phyloP scores from a whole-genome alignment of 2,888 invertebrate species.

The Shargacucullia verbasci region DNA sequence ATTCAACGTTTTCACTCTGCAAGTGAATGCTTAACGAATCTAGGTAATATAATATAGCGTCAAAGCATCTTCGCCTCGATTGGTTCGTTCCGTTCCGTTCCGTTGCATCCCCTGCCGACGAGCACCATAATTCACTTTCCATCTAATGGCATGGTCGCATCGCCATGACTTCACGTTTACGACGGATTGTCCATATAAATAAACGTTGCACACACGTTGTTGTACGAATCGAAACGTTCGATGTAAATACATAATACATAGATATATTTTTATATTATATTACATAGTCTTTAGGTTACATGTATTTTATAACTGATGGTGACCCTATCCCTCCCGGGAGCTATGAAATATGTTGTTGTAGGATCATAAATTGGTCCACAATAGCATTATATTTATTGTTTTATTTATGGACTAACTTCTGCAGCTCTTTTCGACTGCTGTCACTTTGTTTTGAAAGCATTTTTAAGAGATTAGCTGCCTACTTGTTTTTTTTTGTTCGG shows the following conservation, averaged over 20 bases:
- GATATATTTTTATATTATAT: too few relatives aligned
- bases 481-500: conserved; percentile 14
- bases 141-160: conserved; percentile 19
- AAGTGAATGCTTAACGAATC: conserved; percentile 14
- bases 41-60: conserved; percentile 26
- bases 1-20: conserved; percentile 2
- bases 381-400: conserved; percentile 3
- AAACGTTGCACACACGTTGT: neutral
- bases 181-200: conserved; percentile 1
- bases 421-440: neutral
- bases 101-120: neutral
- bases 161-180: neutral
- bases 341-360: conserved; percentile 9
- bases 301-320: too few relatives aligned
- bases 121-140: conserved; percentile 31
- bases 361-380: conserved; percentile 4
- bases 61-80: conserved; percentile 7
- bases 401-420: conserved; percentile 1
- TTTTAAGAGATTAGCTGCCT: conserved; percentile 32
- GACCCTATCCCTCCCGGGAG: neutral
- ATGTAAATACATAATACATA: too few relatives aligned
- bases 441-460: conserved; percentile 17
- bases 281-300: too few relatives aligned
- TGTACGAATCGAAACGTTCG: too few relatives aligned
- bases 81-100: conserved; percentile 16